phyloP scores from a whole-genome alignment of 2,888 invertebrate genomes.

The Gasteruption jaculator region DNA sequence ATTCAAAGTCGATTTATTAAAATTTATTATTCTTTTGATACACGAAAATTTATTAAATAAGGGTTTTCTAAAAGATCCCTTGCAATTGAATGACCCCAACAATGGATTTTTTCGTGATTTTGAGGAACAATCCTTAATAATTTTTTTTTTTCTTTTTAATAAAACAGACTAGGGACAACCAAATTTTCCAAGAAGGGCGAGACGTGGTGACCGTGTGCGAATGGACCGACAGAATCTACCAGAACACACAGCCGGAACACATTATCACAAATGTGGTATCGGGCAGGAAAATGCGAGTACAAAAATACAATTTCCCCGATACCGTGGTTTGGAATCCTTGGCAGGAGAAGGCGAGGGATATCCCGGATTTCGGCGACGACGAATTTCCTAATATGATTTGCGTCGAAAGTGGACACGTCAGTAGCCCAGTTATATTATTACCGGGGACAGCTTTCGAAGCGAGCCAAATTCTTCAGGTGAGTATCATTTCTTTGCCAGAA shows the following conservation, averaged over 20 bases:
- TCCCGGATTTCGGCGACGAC: conserved; percentile 93
- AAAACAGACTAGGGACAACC: conserved; percentile 72
- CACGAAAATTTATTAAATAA: no score
- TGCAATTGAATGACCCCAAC: no score
- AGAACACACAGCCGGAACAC: conserved; percentile 89
- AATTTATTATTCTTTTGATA: conserved; percentile 9
- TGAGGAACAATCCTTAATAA: no score
- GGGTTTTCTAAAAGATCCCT: no score
- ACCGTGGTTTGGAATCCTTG: conserved; percentile 98
- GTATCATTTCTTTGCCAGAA: conserved; percentile 7
- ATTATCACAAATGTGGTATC: conserved; percentile 90
- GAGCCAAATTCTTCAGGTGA: conserved; percentile 85
- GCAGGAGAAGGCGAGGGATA: conserved; percentile 88
- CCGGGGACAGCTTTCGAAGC: conserved; percentile 91
- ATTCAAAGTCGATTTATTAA: no score
- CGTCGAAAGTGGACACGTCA: conserved; percentile 90
- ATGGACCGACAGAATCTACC: conserved; percentile 92
- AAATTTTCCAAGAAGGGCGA: conserved; percentile 83
- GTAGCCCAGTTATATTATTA: conserved; percentile 79
- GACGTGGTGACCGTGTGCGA: conserved; percentile 87
- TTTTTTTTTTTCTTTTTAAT: background rate
- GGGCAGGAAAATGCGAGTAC: conserved; percentile 86
- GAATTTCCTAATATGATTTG: conserved; percentile 96
- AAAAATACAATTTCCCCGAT: conserved; percentile 93
- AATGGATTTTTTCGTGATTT: no score